phyloP scores from a whole-genome alignment of 92 coral and sea anemone genomes.

The Micromussa lordhowensis region DNA sequence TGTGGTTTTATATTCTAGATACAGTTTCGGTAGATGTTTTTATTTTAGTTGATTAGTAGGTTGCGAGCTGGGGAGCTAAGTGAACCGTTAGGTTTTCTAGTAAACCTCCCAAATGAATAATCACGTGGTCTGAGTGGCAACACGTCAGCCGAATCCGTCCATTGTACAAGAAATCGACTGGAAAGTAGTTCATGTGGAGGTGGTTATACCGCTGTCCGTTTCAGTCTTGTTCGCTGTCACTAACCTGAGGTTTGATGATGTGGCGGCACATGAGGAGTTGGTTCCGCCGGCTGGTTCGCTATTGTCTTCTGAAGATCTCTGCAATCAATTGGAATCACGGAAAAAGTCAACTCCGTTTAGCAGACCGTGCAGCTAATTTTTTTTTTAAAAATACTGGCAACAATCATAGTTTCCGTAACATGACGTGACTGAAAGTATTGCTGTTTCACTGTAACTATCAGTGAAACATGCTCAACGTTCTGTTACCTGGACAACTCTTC shows the following conservation, averaged over 20 bases:
- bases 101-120: no score
- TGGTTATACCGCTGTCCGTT: background rate
- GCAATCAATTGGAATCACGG: background rate
- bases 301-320: slow-evolving; percentile 94
- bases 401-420: background rate
- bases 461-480: background rate
- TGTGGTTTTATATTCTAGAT: no score
- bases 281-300: slow-evolving; percentile 87
- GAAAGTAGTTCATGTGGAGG: background rate
- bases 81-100: no score
- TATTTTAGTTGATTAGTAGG: no score
- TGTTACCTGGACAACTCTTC: slow-evolving; percentile 93
- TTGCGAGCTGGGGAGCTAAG: no score
- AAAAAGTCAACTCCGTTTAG: background rate
- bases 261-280: slow-evolving; percentile 83
- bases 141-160: no score
- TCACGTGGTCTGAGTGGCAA: no score
- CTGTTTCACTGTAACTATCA: background rate
- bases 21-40: no score
- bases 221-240: background rate
- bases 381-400: no score
- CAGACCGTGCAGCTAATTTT: background rate
- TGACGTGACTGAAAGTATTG: background rate
- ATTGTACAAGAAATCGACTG: no score
- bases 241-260: slow-evolving; percentile 75